Conservation (phyloP, 2,888 invertebrate species). For the Mechanitis mazaeus region DNA sequence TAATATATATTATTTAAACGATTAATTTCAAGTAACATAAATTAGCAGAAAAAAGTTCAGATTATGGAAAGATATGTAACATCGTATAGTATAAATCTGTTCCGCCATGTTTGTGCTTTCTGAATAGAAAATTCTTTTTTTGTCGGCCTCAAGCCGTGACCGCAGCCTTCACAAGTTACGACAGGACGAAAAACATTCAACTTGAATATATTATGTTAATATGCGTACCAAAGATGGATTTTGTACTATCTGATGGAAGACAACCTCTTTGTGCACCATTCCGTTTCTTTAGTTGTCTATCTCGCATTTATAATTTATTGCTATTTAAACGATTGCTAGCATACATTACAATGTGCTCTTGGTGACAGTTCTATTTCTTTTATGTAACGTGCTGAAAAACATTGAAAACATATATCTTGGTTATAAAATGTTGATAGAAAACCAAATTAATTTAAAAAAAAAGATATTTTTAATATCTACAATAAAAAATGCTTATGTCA, state of each 20-base stretch:
- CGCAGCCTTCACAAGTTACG: slow-evolving; percentile 37
- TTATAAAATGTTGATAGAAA: no score
- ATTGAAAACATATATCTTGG: no score
- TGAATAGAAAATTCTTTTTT: slow-evolving; percentile 37
- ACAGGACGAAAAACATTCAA: slow-evolving; percentile 38
- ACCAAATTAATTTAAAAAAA: no score
- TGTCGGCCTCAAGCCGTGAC: slow-evolving; percentile 33
- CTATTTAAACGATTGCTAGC: neutral
- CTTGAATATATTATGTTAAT: slow-evolving; percentile 45
- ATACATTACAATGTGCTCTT: neutral
- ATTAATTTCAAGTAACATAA: neutral
- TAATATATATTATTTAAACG: neutral
- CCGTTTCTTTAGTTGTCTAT: slow-evolving; percentile 6
- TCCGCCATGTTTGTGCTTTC: slow-evolving; percentile 34
- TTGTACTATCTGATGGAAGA: slow-evolving; percentile 16
- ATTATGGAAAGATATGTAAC: neutral
- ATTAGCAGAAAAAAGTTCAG: neutral
- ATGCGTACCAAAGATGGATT: slow-evolving; percentile 31
- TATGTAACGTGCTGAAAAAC: neutral
- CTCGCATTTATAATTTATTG: slow-evolving; percentile 6
- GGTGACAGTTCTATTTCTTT: neutral
- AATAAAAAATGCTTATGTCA: slow-evolving; percentile 5
- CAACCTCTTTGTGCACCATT: slow-evolving; percentile 3
- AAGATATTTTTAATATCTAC: neutral
- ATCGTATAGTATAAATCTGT: slow-evolving; percentile 28